Conservation (phyloP, 2,113 vertebrate species). For the Hylia prasina region DNA sequence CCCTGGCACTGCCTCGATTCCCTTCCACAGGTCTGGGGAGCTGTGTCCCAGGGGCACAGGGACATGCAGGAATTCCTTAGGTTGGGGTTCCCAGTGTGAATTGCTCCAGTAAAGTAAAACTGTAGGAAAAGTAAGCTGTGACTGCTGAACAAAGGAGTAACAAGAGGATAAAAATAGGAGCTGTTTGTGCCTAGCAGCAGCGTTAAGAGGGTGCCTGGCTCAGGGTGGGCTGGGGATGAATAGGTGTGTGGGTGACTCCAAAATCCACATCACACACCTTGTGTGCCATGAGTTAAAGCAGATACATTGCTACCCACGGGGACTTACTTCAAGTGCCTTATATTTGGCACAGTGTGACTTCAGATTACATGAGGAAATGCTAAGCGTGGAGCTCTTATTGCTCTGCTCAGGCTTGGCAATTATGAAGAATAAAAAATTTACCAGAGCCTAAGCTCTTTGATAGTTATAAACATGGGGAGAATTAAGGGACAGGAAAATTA, state of each 20-base stretch:
- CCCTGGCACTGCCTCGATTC: accelerated
- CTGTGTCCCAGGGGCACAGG: accelerated
- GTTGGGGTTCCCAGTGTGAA: neutral
- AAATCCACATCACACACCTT: neutral
- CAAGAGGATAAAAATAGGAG: neutral
- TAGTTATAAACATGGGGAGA: constrained; percentile 56
- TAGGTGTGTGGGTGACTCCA: neutral
- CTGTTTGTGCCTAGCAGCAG: neutral
- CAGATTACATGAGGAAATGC: constrained; percentile 27
- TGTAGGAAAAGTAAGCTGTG: neutral
- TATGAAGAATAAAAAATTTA: constrained; percentile 64
- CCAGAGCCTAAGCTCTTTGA: constrained; percentile 41
- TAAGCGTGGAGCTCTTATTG: constrained; percentile 38
- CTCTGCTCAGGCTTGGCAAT: constrained; percentile 46
- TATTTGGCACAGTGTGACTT: constrained; percentile 54
- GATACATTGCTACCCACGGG: neutral
- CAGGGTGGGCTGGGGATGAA: neutral
- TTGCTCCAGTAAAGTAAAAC: neutral
- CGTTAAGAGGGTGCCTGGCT: neutral
- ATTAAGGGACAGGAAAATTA: constrained; percentile 66
- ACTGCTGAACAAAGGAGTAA: neutral
- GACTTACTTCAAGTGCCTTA: constrained; percentile 21
- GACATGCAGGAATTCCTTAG: neutral
- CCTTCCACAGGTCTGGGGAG: neutral
- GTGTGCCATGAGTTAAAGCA: constrained; percentile 26